Conservation (phyloP, 1,140 invertebrate species). For the Drosophila malerkotliana region DNA sequence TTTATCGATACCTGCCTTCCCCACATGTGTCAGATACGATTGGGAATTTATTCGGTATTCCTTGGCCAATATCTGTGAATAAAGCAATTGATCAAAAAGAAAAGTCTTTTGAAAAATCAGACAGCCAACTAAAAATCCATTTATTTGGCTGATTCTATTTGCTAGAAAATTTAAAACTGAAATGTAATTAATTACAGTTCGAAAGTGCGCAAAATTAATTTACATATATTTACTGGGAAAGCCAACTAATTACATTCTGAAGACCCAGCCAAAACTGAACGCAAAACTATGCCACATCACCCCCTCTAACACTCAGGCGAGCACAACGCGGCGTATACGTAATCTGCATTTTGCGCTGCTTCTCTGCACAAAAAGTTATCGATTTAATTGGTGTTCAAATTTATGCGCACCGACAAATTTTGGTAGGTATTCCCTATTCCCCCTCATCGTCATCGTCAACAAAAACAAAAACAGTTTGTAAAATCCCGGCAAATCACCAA, state of each 20-base stretch:
- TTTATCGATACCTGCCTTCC: constrained; percentile 11
- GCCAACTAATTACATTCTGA: constrained; percentile 45
- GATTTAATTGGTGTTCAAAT: constrained; percentile 62
- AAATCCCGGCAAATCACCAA: constrained; percentile 26
- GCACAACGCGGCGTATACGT: constrained; percentile 52
- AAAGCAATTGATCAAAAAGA: constrained; percentile 22
- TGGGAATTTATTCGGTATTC: constrained; percentile 35
- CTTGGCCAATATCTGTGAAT: constrained; percentile 13
- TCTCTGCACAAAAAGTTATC: constrained; percentile 51
- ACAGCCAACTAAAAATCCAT: background rate
- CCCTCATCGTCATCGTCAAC: background rate
- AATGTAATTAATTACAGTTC: constrained; percentile 43
- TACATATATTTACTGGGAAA: constrained; percentile 25
- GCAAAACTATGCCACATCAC: background rate
- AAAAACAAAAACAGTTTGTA: constrained; percentile 17
- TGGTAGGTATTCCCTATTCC: background rate
- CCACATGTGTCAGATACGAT: constrained; percentile 36
- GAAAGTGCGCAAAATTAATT: constrained; percentile 40
- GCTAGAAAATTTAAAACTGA: constrained; percentile 19
- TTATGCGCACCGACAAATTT: constrained; percentile 46
- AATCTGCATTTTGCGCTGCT: constrained; percentile 47
- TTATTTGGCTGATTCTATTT: constrained; percentile 4
- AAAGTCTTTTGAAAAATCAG: background rate
- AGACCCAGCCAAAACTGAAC: constrained; percentile 19
- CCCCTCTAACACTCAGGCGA: constrained; percentile 15